These are phyloP conservation scores for Carassius gibelio DNA, from an alignment of 2,113 vertebrate species.

Conservation along the genomic window DNA sequence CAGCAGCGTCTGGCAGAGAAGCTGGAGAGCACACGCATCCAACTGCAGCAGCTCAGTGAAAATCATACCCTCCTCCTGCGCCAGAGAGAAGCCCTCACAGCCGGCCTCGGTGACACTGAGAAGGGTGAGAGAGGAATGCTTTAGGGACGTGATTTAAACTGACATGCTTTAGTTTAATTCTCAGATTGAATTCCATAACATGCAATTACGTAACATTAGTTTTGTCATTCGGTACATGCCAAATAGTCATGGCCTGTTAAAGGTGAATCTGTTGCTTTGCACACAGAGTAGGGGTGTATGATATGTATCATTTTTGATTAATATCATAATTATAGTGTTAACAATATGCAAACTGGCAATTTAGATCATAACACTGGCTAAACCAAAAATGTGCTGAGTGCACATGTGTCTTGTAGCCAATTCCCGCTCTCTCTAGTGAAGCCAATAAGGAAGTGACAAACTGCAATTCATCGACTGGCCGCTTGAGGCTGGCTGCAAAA, in stretches of 20 bases:
- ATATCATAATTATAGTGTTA: too few species aligned
- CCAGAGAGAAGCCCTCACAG: constrained; percentile 70
- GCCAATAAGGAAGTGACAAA: too few species aligned
- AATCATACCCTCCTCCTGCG: constrained; percentile 66
- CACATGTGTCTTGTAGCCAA: too few species aligned
- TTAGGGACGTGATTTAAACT: neutral
- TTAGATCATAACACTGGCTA: too few species aligned
- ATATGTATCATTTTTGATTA: neutral
- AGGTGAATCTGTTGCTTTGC: neutral
- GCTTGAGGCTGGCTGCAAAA: too few species aligned
- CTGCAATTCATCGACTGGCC: too few species aligned
- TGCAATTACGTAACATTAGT: neutral
- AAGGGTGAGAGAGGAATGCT: constrained; percentile 65
- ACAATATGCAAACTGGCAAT: too few species aligned
- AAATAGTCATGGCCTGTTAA: neutral
- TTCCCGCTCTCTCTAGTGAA: too few species aligned
- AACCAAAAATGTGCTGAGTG: too few species aligned
- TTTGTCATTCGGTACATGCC: neutral
- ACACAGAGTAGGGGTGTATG: neutral
- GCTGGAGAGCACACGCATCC: constrained; percentile 79
- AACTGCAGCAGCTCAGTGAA: constrained; percentile 76
- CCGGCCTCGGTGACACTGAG: constrained; percentile 73
- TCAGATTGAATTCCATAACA: neutral
- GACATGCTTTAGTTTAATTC: neutral
- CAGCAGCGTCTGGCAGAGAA: constrained; percentile 82